These are phyloP conservation scores for Carassius gibelio DNA, from an alignment of 2,113 vertebrate species.

Conservation along the genomic window DNA sequence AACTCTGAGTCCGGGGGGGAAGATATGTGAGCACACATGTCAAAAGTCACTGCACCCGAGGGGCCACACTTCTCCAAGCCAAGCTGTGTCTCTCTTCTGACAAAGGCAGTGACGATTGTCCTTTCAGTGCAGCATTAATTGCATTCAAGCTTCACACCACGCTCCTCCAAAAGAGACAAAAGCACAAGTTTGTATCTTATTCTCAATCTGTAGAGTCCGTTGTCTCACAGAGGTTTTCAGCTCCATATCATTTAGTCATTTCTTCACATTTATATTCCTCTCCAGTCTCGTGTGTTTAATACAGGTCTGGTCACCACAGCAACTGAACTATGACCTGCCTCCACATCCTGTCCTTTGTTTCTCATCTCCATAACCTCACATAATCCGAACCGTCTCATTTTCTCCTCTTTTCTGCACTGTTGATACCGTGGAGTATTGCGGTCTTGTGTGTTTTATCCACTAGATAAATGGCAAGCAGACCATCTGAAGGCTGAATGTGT, in stretches of 20 bases:
- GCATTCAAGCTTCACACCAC: conserved; percentile 20
- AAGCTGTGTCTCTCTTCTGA: conserved; percentile 42
- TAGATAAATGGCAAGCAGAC: conserved; percentile 48
- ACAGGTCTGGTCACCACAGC: conserved; percentile 23
- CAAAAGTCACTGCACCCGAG: conserved; percentile 68
- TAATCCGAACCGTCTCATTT: conserved; percentile 10
- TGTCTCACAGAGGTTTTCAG: conserved; percentile 13
- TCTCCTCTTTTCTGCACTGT: conserved; percentile 2
- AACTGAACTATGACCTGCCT: conserved; percentile 43
- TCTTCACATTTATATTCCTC: conserved; percentile 41
- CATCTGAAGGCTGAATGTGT: conserved; percentile 41
- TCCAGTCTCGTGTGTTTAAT: conserved; percentile 16
- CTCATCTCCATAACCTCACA: conserved; percentile 22
- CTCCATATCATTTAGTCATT: conserved; percentile 19
- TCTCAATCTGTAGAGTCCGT: conserved; percentile 15
- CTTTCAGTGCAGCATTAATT: conserved; percentile 38
- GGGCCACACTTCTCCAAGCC: conserved; percentile 52
- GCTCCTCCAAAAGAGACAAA: conserved; percentile 41
- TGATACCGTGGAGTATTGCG: background rate
- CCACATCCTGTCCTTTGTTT: conserved; percentile 13
- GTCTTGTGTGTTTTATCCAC: conserved; percentile 14
- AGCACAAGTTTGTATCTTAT: conserved; percentile 38
- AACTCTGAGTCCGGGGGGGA: conserved; percentile 55
- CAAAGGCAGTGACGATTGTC: conserved; percentile 32
- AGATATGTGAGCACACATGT: conserved; percentile 66